Percentiles rank a stretch among this genome's conserved stretches.
Evolutionary conservation across 2,113 vertebrate species (phyloP).

Genomic region (Casuarius casuarius): DNA sequence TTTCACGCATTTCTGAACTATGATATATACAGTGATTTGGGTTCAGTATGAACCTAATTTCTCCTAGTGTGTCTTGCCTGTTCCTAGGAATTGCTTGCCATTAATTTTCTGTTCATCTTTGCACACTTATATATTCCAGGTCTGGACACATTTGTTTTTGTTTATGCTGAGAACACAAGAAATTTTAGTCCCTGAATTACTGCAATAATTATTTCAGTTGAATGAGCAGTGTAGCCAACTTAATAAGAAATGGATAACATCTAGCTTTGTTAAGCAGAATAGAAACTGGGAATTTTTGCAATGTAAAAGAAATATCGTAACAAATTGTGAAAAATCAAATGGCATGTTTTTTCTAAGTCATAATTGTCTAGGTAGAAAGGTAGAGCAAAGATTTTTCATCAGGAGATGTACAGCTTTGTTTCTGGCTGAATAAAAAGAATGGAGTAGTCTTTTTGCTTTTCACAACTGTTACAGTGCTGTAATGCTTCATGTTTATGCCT

Average conservation of each 20-base stretch:
- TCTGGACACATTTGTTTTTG: neutral
- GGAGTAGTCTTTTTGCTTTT: neutral
- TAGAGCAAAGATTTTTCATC: slow-evolving; percentile 15
- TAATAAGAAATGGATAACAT: neutral
- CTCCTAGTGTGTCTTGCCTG: neutral
- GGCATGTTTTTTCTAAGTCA: neutral
- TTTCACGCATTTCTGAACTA: neutral
- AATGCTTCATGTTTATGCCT: slow-evolving; percentile 67
- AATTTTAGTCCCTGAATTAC: neutral
- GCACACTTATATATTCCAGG: neutral
- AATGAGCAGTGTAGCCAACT: neutral
- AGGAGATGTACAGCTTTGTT: slow-evolving; percentile 13
- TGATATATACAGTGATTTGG: neutral
- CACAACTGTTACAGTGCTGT: slow-evolving; percentile 26
- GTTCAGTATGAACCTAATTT: neutral
- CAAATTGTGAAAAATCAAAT: neutral
- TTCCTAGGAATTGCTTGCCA: neutral
- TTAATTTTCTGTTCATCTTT: neutral
- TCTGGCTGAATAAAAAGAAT: slow-evolving; percentile 21
- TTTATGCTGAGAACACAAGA: neutral
- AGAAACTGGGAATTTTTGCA: neutral
- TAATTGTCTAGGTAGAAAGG: neutral
- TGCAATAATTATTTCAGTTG: neutral
- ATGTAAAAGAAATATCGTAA: neutral
- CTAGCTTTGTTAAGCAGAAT: neutral